Base-by-base conservation (phyloP, 1,140 invertebrate genomes). In the Atta cephalotes region DNA sequence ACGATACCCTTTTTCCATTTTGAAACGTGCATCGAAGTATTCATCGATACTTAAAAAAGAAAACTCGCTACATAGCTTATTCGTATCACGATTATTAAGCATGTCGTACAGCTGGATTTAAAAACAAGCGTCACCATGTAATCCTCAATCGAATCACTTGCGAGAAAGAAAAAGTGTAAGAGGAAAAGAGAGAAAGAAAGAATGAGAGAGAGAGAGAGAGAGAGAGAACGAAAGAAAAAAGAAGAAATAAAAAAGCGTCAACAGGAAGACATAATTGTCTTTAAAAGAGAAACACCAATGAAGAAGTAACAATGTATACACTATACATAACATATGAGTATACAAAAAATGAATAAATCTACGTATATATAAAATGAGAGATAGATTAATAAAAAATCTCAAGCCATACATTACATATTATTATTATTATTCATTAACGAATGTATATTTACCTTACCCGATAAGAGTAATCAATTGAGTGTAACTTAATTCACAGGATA, bases 351-450 rank as follows among this genome's bases (percentile, higher is more conserved):
- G 86, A 90, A 93, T 90, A 92, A 90, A 93, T 89, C 89, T 91
- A 89, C 70, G 49, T 92, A 91, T 91, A 88, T 85, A 90, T 92
- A 62, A 89, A 85, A 86, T 91, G 88, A 93, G 88, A 93, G 78
- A 94, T 93, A 93, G 92, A 91, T 92, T 90, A 94, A 93, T 93
- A 93, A 92, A 93, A 92, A 90, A 87, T 72, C 63, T 88, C 51
- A 85, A 82, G 35, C 49, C 79, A 39, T 10, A 45, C 9, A 45
- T 62, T 60, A 21, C 9, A 62, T 21, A 28, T 89, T 63, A 72
- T 74, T 21, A 28, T 74, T 82, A 28, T 77, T 70, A 56, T 58
- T 89, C 35, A 21, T 18, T 9, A 18, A n/a, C 2, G n/a, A 28
- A 16, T 51, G 7, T 12, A 6, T 9, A 16, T 65, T 63, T 71